Base-by-base conservation (phyloP, 2,113 vertebrate species). In the Thryonomys swinderianus region DNA sequence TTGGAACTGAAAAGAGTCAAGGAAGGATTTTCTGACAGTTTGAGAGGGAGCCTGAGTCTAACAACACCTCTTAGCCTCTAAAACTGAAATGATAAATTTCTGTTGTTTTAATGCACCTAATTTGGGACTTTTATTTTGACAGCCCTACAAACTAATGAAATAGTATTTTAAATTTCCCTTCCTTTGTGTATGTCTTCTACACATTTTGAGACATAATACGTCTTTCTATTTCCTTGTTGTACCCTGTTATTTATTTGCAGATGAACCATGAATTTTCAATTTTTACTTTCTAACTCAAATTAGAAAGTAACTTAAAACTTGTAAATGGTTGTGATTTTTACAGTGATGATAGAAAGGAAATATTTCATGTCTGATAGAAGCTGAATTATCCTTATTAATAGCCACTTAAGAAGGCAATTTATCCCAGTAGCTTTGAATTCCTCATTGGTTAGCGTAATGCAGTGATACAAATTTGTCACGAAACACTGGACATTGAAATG, bases 351-450 rank as follows among this genome's bases (percentile, higher is more conserved):
- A 57, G 66, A 86, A 88, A 89, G 45, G 11, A 91, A 90, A 84
- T 64, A 84, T 91, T 91, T 90, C 45, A 40, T 64, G 17, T 78
- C 5, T 2, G 66, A 25, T 42, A 59, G 40, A 7, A 95, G 87
- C 40, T 27, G 55, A 94, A 91, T 96, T 94, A 85, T 96, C 62
- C 20, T 89, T 59, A 94, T 84, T 64, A 94, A 91, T 96, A 94
- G 71, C 66, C 37, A 84, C 76, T 16, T 83, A 42, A 64, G 88
- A 91, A 91, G 14, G 40, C 48, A 94, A 32, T 48, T 78, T 71
- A 61, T 37, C 89, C 48, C n/a, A 61, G 61, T 55, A 48, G 55
- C 48, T 84, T 61, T 91, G 96, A 89, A 96, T 93, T 91, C 45
- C 37, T 87, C 40, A 67, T 79, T 86, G 83, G 64, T 66, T 82